These are phyloP conservation scores for Halictus rubicundus DNA, from an alignment of 1,140 invertebrate species.

Conservation along the genomic window DNA sequence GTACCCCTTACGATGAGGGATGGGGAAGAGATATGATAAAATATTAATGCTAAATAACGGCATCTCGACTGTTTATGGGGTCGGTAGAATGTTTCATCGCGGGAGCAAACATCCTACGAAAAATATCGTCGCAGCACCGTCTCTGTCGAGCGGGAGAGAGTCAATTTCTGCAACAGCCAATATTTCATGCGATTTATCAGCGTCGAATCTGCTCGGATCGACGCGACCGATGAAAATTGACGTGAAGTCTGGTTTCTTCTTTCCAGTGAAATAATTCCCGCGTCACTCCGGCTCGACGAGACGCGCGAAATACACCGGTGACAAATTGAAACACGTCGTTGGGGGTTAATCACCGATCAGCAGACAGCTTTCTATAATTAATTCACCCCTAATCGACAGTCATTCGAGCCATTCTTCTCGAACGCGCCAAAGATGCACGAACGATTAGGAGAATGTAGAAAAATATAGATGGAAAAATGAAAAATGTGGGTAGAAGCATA, in stretches of 20 bases:
- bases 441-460: no score
- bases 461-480: no score
- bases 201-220: background rate
- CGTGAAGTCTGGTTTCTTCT: slow-evolving; percentile 27
- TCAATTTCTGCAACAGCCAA: background rate
- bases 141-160: background rate
- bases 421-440: background rate
- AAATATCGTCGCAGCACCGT: background rate
- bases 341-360: slow-evolving; percentile 3
- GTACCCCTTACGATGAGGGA: no score
- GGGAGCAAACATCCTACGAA: background rate
- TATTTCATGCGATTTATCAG: slow-evolving; percentile 22
- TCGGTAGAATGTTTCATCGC: background rate
- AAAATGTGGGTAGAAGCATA: no score
- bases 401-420: background rate
- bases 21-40: no score
- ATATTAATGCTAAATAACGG: no score
- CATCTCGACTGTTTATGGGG: background rate
- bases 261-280: background rate
- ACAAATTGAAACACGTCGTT: slow-evolving; percentile 35
- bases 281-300: background rate
- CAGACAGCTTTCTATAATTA: slow-evolving; percentile 27
- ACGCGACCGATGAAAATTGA: slow-evolving; percentile 8
- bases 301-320: background rate
- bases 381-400: background rate